Percentiles rank a stretch among this genome's conserved stretches.
phyloP scores from a whole-genome alignment of 2,888 invertebrate genomes.

The Osedax fenrisi region DNA sequence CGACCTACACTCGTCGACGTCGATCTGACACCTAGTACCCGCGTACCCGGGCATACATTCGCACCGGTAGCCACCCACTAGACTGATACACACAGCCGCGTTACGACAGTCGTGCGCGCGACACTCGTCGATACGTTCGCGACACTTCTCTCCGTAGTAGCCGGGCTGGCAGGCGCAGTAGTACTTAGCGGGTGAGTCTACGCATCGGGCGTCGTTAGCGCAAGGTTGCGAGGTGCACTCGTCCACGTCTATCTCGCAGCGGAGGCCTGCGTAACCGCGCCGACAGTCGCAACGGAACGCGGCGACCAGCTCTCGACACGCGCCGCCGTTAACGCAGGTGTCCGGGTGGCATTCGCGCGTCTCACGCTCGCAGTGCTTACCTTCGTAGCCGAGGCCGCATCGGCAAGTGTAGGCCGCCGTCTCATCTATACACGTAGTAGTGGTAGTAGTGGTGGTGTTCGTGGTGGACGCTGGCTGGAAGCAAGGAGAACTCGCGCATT shows the following conservation, averaged over 20 bases:
- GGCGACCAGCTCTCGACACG: constrained; percentile 34
- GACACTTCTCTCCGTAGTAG: constrained; percentile 38
- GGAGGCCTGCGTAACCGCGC: constrained; percentile 38
- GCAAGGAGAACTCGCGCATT: constrained; percentile 35
- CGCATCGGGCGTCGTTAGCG: constrained; percentile 38
- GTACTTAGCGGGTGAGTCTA: constrained; percentile 27
- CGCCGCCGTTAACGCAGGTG: constrained; percentile 37
- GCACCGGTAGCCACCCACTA: constrained; percentile 32
- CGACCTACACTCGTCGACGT: constrained; percentile 36
- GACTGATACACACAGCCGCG: constrained; percentile 27
- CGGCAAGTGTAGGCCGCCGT: constrained; percentile 39
- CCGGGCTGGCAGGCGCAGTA: constrained; percentile 28
- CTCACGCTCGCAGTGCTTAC: constrained; percentile 35
- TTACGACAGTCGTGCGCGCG: constrained; percentile 37
- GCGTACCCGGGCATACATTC: constrained; percentile 36
- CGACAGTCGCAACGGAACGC: constrained; percentile 37
- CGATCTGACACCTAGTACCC: constrained; percentile 36
- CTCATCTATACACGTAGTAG: constrained; percentile 40
- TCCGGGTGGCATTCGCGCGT: background rate
- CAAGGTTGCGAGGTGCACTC: constrained; percentile 33
- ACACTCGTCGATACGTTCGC: constrained; percentile 31
- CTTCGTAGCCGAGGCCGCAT: constrained; percentile 41
- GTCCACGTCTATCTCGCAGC: constrained; percentile 22
- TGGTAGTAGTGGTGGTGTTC: no score
- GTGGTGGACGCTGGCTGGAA: background rate